A percentile compares a stretch with the other conserved stretches of the same genome.
Conservation (phyloP, 2,113 vertebrate species). For the Pseudorectes ferrugineus region DNA sequence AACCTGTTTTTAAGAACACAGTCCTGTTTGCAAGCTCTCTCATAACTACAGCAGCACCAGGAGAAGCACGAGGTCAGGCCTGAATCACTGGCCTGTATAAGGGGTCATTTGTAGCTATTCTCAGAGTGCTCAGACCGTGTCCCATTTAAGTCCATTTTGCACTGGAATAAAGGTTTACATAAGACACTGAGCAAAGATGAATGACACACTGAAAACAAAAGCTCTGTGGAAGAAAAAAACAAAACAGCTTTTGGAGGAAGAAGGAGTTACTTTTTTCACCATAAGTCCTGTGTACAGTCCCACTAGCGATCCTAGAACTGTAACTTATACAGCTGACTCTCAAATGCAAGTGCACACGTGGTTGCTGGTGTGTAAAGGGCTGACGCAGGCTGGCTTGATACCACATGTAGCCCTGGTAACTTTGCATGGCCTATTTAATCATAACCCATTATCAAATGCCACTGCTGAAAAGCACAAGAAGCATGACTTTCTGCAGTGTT, state of each 20-base stretch:
- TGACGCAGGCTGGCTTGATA: background rate
- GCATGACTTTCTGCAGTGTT: background rate
- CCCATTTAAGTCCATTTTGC: conserved; percentile 42
- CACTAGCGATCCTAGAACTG: background rate
- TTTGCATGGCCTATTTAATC: background rate
- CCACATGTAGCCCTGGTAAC: background rate
- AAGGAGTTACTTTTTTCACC: background rate
- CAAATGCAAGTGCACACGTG: background rate
- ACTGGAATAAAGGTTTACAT: conserved; percentile 49
- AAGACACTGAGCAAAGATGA: conserved; percentile 14
- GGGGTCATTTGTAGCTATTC: conserved; percentile 34
- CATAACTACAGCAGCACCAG: background rate
- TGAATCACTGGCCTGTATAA: conserved; percentile 16
- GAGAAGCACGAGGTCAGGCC: background rate
- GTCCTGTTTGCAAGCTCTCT: background rate
- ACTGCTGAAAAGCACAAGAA: background rate
- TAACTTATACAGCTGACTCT: background rate
- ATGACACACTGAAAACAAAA: conserved; percentile 13
- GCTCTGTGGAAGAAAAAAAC: background rate
- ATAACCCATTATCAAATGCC: background rate
- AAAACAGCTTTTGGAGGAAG: background rate
- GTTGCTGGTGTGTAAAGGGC: background rate
- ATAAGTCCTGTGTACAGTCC: background rate
- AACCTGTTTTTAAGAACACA: background rate
- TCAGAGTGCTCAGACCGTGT: conserved; percentile 28